Conservation (phyloP, 92 coral and sea anemone genomes). For the Muricea muricata region DNA sequence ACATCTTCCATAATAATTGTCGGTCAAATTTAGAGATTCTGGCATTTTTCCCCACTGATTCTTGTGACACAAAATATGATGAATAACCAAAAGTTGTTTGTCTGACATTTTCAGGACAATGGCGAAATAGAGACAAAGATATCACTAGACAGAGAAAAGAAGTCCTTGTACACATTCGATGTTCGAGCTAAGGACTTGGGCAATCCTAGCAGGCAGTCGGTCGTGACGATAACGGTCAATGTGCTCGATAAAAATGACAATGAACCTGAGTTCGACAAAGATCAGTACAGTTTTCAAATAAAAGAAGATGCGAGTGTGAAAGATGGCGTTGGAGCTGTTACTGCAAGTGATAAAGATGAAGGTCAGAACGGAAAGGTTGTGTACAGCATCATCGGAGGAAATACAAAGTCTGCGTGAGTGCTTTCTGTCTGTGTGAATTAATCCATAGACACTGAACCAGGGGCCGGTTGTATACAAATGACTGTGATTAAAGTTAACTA, state of each 20-base stretch:
- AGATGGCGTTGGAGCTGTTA: conserved; percentile 69
- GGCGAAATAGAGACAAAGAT: conserved; percentile 66
- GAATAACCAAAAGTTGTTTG: not conserved
- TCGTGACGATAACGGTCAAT: conserved; percentile 61
- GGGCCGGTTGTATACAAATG: too few relatives aligned
- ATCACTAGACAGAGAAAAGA: conserved; percentile 78
- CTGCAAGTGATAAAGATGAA: conserved; percentile 77
- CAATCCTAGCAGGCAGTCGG: conserved; percentile 9
- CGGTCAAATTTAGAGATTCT: too few relatives aligned
- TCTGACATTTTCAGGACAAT: not conserved
- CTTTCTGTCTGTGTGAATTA: not conserved
- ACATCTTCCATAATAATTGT: too few relatives aligned
- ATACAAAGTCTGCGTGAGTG: conserved; percentile 16
- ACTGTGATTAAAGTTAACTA: too few relatives aligned
- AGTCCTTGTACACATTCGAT: conserved; percentile 50
- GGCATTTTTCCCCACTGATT: too few relatives aligned
- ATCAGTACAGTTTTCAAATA: conserved; percentile 65
- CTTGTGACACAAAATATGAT: too few relatives aligned
- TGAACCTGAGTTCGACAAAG: conserved; percentile 61
- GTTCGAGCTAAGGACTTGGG: conserved; percentile 79
- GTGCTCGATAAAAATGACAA: conserved; percentile 90
- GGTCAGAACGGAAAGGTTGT: conserved; percentile 76
- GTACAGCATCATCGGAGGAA: conserved; percentile 71
- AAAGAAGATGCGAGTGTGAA: conserved; percentile 60
- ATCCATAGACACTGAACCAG: not conserved